Evolutionary conservation across 2,113 vertebrate genomes (phyloP).

Genomic region (Thunnus maccoyii): DNA sequence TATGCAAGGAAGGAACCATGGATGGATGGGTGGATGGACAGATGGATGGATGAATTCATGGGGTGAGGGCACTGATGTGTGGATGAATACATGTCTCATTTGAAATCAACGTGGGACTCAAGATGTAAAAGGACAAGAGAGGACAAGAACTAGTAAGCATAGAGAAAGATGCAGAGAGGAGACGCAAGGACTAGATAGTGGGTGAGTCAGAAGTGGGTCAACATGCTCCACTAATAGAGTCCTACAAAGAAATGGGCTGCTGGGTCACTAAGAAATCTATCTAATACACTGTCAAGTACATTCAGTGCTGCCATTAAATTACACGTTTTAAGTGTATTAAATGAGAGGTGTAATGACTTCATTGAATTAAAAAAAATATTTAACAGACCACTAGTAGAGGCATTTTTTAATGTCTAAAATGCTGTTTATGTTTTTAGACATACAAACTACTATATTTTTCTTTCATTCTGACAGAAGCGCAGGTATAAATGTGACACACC

Average conservation of each 20-base stretch:
- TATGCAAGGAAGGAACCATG: conserved; percentile 1
- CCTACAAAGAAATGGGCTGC: conserved; percentile 31
- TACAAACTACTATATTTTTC: background rate
- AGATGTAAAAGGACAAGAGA: conserved; percentile 38
- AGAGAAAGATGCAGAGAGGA: conserved; percentile 14
- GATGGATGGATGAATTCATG: background rate
- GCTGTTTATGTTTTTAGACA: background rate
- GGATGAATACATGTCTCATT: conserved; percentile 7
- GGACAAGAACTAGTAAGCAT: conserved; percentile 11
- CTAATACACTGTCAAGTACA: conserved; percentile 7
- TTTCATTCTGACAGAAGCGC: background rate
- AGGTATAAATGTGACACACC: background rate
- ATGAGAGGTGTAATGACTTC: conserved; percentile 3
- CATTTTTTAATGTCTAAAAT: background rate
- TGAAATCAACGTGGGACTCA: conserved; percentile 2
- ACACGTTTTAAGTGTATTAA: conserved; percentile 23
- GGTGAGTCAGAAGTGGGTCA: conserved; percentile 63
- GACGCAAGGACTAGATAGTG: conserved; percentile 15
- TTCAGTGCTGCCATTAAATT: conserved; percentile 11
- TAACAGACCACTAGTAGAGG: background rate
- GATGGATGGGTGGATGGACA: conserved; percentile 1
- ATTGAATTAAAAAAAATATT: background rate
- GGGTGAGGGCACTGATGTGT: conserved; percentile 1
- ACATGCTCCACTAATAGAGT: conserved; percentile 45
- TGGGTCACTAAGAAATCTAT: conserved; percentile 33